These are phyloP conservation scores for Siphamia tubifer DNA, from an alignment of 2,113 vertebrate genomes.

Conservation along the genomic window DNA sequence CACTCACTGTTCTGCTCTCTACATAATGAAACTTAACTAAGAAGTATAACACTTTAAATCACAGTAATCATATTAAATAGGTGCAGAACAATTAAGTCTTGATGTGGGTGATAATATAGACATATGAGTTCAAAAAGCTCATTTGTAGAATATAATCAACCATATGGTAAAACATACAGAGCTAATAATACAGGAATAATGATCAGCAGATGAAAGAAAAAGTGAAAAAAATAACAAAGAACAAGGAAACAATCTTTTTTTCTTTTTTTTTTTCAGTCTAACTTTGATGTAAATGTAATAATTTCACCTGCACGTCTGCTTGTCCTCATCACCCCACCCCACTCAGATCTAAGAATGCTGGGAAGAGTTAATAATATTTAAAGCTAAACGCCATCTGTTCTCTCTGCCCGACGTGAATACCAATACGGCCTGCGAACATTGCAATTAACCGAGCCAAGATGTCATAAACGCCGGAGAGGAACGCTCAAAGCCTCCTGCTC, in stretches of 20 bases:
- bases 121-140: too few relatives aligned
- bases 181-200: background rate
- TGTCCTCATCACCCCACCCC: conserved; percentile 27
- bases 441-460: conserved; percentile 72
- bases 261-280: too few relatives aligned
- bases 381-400: conserved; percentile 80
- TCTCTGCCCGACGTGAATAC: conserved; percentile 49
- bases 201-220: background rate
- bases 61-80: too few relatives aligned
- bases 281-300: conserved; percentile 56
- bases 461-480: conserved; percentile 42
- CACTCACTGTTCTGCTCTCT: too few relatives aligned
- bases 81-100: too few relatives aligned
- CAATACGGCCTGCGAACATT: conserved; percentile 54
- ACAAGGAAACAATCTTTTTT: conserved; percentile 16
- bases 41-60: too few relatives aligned
- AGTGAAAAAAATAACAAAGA: background rate
- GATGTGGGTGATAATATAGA: too few relatives aligned
- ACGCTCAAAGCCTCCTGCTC: conserved; percentile 32
- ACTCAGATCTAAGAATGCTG: conserved; percentile 27
- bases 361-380: conserved; percentile 79
- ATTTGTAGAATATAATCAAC: too few relatives aligned
- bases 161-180: too few relatives aligned
- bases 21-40: too few relatives aligned
- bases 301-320: conserved; percentile 57